A percentile compares a stretch with the other conserved stretches of the same genome.
phyloP scores from a whole-genome alignment of 1,140 invertebrate genomes.

The Procambarus virginalis region DNA sequence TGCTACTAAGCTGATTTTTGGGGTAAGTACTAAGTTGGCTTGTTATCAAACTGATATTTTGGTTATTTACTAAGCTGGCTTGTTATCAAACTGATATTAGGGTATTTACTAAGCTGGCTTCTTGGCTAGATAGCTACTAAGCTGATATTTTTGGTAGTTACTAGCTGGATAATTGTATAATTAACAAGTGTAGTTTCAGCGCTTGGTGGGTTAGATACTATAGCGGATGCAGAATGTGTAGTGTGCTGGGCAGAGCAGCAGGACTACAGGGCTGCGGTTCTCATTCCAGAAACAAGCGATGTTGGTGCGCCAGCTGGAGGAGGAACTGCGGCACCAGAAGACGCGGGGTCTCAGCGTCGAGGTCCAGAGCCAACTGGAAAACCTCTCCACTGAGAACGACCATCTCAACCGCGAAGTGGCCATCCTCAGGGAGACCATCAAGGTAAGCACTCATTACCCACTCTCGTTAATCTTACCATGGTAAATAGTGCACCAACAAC shows the following conservation, averaged over 20 bases:
- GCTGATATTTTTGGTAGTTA: neutral
- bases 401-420: conserved; percentile 95
- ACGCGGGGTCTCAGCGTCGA: conserved; percentile 88
- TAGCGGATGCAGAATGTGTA: neutral
- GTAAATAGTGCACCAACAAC: neutral
- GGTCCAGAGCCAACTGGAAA: conserved; percentile 93
- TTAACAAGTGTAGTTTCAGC: neutral
- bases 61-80: too few relatives aligned
- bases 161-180: neutral
- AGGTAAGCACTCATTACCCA: conserved; percentile 78
- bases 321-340: conserved; percentile 88
- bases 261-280: neutral
- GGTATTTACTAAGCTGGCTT: too few relatives aligned
- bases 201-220: neutral
- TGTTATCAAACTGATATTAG: too few relatives aligned
- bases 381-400: conserved; percentile 94
- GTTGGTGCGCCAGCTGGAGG: conserved; percentile 92
- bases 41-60: too few relatives aligned
- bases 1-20: too few relatives aligned
- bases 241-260: neutral
- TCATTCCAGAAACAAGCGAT: conserved; percentile 92
- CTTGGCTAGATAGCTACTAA: too few relatives aligned
- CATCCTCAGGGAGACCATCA: conserved; percentile 95
- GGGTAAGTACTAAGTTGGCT: too few relatives aligned
- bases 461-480: neutral